Evolutionary conservation across 2,888 invertebrate genomes (phyloP).

Genomic region (Iphiclides podalirius): DNA sequence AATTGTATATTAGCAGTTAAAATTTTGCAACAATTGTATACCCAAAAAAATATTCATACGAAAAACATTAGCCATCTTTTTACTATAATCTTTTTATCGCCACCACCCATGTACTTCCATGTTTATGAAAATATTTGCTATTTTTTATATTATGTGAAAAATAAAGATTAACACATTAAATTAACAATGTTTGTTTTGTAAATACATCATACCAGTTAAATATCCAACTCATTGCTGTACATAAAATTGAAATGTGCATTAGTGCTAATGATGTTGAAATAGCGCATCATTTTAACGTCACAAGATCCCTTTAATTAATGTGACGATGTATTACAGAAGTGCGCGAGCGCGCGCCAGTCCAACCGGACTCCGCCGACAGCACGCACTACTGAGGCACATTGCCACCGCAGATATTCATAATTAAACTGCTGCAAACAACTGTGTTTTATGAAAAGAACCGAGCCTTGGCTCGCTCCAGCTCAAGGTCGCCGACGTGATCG

Average conservation of each 20-base stretch:
- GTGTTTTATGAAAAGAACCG: constrained; percentile 46
- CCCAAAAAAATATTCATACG: too few relatives aligned
- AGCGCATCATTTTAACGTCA: constrained; percentile 33
- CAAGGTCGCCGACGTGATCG: constrained; percentile 65
- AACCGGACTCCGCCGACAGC: constrained; percentile 44
- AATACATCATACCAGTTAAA: too few relatives aligned
- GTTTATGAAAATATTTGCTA: too few relatives aligned
- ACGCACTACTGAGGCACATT: constrained; percentile 32
- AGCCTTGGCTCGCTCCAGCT: constrained; percentile 39
- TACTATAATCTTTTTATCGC: too few relatives aligned
- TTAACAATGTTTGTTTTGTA: too few relatives aligned
- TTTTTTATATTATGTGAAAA: too few relatives aligned
- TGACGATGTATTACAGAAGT: constrained; percentile 42
- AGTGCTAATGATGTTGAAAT: constrained; percentile 49
- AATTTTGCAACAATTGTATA: too few relatives aligned
- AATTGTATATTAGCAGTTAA: too few relatives aligned
- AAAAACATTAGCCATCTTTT: too few relatives aligned
- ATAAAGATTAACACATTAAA: too few relatives aligned
- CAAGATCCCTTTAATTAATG: constrained; percentile 62
- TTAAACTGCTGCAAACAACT: constrained; percentile 41
- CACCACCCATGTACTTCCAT: too few relatives aligned
- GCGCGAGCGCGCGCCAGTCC: constrained; percentile 49
- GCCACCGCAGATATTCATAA: constrained; percentile 23
- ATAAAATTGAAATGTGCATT: constrained; percentile 28
- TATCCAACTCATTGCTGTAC: background rate